phyloP scores from a whole-genome alignment of 2,797 vertebrate genomes.

The Podargus strigoides region DNA sequence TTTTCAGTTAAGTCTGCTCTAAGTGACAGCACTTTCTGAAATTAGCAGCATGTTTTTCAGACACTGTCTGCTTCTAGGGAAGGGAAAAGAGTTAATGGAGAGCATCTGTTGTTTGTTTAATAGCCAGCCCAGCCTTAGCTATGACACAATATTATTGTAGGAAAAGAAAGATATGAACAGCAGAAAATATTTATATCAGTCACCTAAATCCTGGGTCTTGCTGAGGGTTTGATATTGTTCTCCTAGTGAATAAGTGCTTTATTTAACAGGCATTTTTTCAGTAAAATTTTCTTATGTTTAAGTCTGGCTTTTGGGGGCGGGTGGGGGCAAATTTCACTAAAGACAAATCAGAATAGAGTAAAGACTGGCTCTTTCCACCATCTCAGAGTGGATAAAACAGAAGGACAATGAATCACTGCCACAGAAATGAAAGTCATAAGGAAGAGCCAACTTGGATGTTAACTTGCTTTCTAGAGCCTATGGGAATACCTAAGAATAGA shows the following conservation, averaged over 20 bases:
- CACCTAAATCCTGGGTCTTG: not conserved
- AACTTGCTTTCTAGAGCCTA: not conserved
- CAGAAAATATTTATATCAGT: not conserved
- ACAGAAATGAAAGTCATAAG: not conserved
- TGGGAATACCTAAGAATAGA: not conserved
- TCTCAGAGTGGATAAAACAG: not conserved
- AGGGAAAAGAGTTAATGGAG: too few species aligned
- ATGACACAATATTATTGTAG: accelerated
- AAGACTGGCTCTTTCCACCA: not conserved
- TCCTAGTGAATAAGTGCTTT: not conserved
- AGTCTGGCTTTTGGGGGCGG: too few species aligned
- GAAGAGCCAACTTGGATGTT: not conserved
- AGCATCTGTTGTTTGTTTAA: too few species aligned
- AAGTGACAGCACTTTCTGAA: too few species aligned
- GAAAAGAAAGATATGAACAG: not conserved
- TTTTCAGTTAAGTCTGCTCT: too few species aligned
- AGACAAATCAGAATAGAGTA: too few species aligned
- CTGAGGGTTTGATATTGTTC: not conserved
- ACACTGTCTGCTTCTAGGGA: too few species aligned
- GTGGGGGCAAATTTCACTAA: too few species aligned
- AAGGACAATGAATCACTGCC: not conserved
- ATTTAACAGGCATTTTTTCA: not conserved
- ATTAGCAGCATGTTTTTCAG: too few species aligned
- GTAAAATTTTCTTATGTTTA: too few species aligned
- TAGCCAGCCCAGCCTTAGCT: too few species aligned